Percentiles rank a stretch among this genome's conserved stretches.
Conservation (phyloP, 1,140 invertebrate genomes). For the Papilio xuthus region DNA sequence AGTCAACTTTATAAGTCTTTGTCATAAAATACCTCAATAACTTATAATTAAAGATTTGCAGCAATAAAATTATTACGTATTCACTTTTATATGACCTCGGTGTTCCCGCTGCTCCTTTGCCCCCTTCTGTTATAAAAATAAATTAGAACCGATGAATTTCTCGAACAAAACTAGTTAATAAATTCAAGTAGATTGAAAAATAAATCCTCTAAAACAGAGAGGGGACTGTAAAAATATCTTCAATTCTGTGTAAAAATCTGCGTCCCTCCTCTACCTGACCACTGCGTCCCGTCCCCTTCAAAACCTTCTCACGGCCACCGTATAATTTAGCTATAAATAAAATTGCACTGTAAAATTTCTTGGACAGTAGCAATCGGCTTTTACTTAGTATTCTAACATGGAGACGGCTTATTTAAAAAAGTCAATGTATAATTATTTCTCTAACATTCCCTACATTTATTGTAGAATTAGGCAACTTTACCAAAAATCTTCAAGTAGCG, state of each 20-base stretch:
- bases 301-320: conserved; percentile 63
- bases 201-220: conserved; percentile 23
- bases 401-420: conserved; percentile 33
- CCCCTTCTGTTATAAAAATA: too few species aligned
- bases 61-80: too few species aligned
- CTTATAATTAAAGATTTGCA: too few species aligned
- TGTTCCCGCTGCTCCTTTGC: too few species aligned
- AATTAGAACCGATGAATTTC: not conserved
- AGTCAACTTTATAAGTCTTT: too few species aligned
- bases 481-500: too few species aligned
- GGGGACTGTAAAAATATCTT: conserved; percentile 25
- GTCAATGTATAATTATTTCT: too few species aligned
- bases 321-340: conserved; percentile 76
- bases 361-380: conserved; percentile 46
- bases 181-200: not conserved
- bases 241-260: conserved; percentile 20
- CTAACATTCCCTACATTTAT: too few species aligned
- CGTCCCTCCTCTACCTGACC: not conserved
- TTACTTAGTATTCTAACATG: conserved; percentile 12
- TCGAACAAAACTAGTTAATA: not conserved
- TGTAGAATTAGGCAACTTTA: too few species aligned
- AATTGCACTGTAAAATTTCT: conserved; percentile 67
- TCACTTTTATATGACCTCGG: too few species aligned
- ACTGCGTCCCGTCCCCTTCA: not conserved
- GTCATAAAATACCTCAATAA: too few species aligned